Base-by-base conservation (phyloP, 1,140 invertebrate genomes). In the Macrobrachium rosenbergii region DNA sequence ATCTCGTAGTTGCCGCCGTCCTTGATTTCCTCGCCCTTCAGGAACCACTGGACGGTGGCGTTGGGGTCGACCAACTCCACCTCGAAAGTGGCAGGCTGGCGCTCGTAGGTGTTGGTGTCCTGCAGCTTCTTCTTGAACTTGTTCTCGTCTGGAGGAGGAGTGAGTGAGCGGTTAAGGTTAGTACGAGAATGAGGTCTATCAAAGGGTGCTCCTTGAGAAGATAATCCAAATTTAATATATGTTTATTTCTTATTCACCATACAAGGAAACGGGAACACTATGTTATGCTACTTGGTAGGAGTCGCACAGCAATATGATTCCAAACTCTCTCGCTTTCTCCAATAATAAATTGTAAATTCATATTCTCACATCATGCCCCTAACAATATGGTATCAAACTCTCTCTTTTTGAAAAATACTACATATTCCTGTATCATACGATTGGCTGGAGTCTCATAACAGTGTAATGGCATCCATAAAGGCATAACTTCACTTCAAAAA, bases 121-220 rank as follows among this genome's bases (percentile, higher is more conserved):
- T 98, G 97, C 8, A 99, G 94, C 93, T 98, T 98, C 93, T 99
- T 99, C 92, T 98, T 97, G 93, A 99, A 99, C 89, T 96, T 90
- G 76, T 90, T 90, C 64, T 89, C 88, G 21, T 84, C 90, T 90
- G 83, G 63, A 17, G 23, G 73, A 28, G 88, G 45, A 11, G 60
- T 58, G n/a, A 59, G 75, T 12, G 21, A n/a, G n/a, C n/a, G n/a
- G n/a, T n/a, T 17, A 7, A 11, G 21, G 72, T 75, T 23, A 75
- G n/a, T 37, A 2, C 0, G 21, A 73, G 69, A 7, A 23, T 23
- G 37, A 64, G 63, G 63, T 21, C 63, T 2, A 2, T 64, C 16
- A 59, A n/a, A 16, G 19, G 72, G 63, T n/a, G 8, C n/a, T 60
- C 28, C 45, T 10, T 79, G 52, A 52, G 23, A 52, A 16, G n/a